phyloP scores from a whole-genome alignment of 2,113 vertebrate species.

The Leucopternis melanops region DNA sequence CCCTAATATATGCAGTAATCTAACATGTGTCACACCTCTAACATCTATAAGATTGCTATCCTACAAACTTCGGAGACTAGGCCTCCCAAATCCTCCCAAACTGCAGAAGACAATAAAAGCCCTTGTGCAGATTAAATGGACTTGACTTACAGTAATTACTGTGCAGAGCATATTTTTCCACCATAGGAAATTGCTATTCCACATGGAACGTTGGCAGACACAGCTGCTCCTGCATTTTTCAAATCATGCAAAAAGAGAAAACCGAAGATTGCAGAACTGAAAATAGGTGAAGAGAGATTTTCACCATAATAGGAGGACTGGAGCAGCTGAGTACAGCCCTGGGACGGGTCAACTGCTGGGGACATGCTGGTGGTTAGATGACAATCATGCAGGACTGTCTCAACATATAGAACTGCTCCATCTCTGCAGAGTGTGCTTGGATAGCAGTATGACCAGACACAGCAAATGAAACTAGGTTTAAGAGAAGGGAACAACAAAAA shows the following conservation, averaged over 20 bases:
- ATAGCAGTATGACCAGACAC: background rate
- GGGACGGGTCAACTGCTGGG: background rate
- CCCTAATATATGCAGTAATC: slow-evolving; percentile 6
- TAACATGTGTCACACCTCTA: background rate
- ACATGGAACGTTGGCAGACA: slow-evolving; percentile 55
- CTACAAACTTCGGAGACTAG: background rate
- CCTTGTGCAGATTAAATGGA: slow-evolving; percentile 33
- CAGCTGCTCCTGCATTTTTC: slow-evolving; percentile 22
- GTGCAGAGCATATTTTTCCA: slow-evolving; percentile 55
- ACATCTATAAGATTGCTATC: background rate
- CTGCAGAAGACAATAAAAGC: slow-evolving; percentile 9
- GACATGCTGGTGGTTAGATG: background rate
- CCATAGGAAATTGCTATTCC: slow-evolving; percentile 61
- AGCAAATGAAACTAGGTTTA: background rate
- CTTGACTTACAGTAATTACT: slow-evolving; percentile 52
- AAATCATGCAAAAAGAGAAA: background rate
- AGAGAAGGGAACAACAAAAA: background rate
- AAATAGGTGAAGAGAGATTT: background rate
- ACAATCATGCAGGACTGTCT: background rate
- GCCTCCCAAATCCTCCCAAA: slow-evolving; percentile 6
- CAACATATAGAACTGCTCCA: background rate
- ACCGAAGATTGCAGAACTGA: background rate
- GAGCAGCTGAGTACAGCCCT: background rate
- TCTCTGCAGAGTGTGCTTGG: background rate
- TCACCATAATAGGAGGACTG: background rate